Evolutionary conservation across 1,140 invertebrate species (phyloP), one percentile per base, ranked within the genome.

Genomic region (Anastrepha obliqua): DNA sequence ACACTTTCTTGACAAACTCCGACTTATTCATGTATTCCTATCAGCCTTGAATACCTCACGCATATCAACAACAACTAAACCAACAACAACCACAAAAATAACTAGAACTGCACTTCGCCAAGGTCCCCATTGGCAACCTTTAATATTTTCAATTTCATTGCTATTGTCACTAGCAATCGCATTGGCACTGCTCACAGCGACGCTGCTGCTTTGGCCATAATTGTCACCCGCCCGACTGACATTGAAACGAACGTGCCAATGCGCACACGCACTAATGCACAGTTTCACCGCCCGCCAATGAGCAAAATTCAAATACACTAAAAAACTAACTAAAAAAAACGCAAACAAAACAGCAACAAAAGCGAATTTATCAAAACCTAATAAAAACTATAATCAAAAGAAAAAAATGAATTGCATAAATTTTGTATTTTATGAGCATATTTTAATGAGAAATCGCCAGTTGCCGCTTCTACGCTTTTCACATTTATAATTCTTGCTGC

Each of bases 131-230:
- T 81, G 47, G n/a, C 74, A 81, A 81, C 74, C 74, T 81, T 81
- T 55, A 81, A 55, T 55, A 81, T 81, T 55, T 81, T 81, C 74
- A 81, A 81, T 81, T 81, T 81, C 74, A 81, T 81, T 81, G 74
- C 74, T 51, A 81, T 81, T 81, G 74, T 55, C 74, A 81, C 44
- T 47, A 81, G n/a, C 47, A 55, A 81, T 55, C 74, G 44, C 44
- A 39, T 20, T 67, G 15, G 67, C 67, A 44, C 11, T 55, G 51
- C 51, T 11, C 11, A 11, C 2, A 6, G 51, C 51, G 51, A 6
- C 6, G 51, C 51, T 55, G 17, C 17, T 11, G 47, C 47, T 42
- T 81, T 81, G 55, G 20, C 74, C 74, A 81, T 81, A 81, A 81
- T 81, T 81, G 47, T 81, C 47, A 55, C 74, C 74, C 74, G 74